Base-by-base conservation (phyloP, 2,113 vertebrate genomes). In the Rhizomys pruinosus region DNA sequence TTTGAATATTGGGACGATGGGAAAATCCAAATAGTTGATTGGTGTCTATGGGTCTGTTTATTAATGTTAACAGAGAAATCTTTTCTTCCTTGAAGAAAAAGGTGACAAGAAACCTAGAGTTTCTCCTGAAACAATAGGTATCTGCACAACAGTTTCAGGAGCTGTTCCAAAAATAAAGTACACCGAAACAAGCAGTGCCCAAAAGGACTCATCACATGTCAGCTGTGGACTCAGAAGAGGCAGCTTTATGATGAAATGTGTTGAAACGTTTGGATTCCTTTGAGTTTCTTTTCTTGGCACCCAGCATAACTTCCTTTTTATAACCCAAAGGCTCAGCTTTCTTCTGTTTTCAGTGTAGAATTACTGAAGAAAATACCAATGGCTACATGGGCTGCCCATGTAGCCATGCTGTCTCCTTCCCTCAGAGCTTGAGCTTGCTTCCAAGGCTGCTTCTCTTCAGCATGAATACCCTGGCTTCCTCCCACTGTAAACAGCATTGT, bases 261-360 rank as follows among this genome's bases (percentile, higher is more conserved):
- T 64, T 94, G 95, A 97, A 98, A 97, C 63, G 4, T 68, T 94
- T 94, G 42, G 64, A 84, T 97, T 97, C 77, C 57, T 84, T 90
- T 44, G 39, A 76, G 72, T 96, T 93, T 95, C 85, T 97, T 95
- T 97, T 87, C 95, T 82, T 94, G 85, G 88, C 59, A 94, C 64
- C 84, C 93, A 64, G 23, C 85, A 2, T 72, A 71, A 93, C 96
- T 97, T 97, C 95, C 79, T 89, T 94, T 91, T 90, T 92, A 90
- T 71, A 80, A 94, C 72, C 87, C 84, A 2, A 69, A 86, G 57
- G 13, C 84, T 95, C 71, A 20, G 25, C 89, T 89, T 78, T 89
- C 13, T 93, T 55, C 92, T 96, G 89, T 47, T 95, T 42, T 74
- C 32, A 80, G 5, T 72, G 76, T 80, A 90, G 77, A 77, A 93